Evolutionary conservation across 1,140 invertebrate genomes (phyloP), one percentile per base, ranked within the genome.

Genomic region (Phortica variegata): DNA sequence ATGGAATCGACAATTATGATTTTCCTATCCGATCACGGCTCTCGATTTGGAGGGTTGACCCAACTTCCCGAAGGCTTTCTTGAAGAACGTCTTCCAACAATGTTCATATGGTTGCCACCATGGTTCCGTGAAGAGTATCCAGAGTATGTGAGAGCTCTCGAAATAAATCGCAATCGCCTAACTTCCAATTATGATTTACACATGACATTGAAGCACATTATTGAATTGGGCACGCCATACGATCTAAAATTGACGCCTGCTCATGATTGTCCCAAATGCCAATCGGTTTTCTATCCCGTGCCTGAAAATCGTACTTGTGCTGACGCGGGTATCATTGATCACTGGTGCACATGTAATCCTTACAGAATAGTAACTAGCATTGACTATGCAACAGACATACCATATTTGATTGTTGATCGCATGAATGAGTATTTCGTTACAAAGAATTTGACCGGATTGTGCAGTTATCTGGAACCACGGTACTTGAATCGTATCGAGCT

Each of bases 41-140:
- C 92, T 65, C 72, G 94, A 29, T 95, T 87, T 79, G 92, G 93
- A 8, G 75, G 78, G 10, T 84, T 92, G 17, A 69, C 88, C 26
- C 73, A 83, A 47, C 38, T 58, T 32, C 21, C 47, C 60, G 82
- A 87, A 47, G 93, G 93, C 0, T 85, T 55, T 87, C 73, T 80
- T 93, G 94, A 97, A 73, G 92, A 95, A 72, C 76, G 91, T 37
- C 72, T 96, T 16, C 94, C 93, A 0, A 89, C n/a, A n/a, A n/a
- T n/a, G n/a, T n/a, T n/a, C n/a, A n/a, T n/a, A n/a, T n/a, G n/a
- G n/a, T n/a, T n/a, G n/a, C n/a, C n/a, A n/a, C n/a, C n/a, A n/a
- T n/a, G n/a, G n/a, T n/a, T n/a, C n/a, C n/a, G n/a, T n/a, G n/a
- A n/a, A n/a, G n/a, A n/a, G n/a, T n/a, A n/a, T n/a, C n/a, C n/a